phyloP scores from a whole-genome alignment of 30 jellyfish, hydroid and myxozoan species.

The Hydractinia echinata region DNA sequence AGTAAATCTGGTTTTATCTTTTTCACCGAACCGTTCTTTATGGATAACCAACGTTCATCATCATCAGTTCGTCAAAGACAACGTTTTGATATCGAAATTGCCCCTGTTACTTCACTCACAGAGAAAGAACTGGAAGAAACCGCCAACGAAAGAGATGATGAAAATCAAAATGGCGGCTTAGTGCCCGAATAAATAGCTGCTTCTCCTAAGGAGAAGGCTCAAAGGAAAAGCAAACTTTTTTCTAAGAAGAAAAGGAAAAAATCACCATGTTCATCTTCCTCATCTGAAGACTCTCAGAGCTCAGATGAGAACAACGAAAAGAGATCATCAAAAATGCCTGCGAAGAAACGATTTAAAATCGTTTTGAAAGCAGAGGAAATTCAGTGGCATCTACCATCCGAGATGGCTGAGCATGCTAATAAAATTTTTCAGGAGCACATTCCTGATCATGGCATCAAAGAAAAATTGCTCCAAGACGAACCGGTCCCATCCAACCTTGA shows the following conservation, averaged over 20 bases:
- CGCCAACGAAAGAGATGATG: background rate
- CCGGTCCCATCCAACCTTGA: conserved; percentile 2
- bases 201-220: background rate
- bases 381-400: background rate
- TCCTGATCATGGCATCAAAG: background rate
- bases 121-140: background rate
- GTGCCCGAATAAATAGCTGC: background rate
- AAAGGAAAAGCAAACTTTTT: background rate
- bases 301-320: background rate
- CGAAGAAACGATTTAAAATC: background rate
- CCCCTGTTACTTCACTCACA: background rate
- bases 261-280: background rate
- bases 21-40: too few species aligned
- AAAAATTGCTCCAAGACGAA: background rate
- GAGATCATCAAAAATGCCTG: background rate
- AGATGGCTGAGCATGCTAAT: background rate
- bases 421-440: background rate
- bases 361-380: background rate
- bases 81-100: background rate
- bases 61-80: background rate
- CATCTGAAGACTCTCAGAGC: background rate
- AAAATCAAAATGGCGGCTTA: background rate
- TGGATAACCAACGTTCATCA: background rate
- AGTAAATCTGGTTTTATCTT: too few species aligned
- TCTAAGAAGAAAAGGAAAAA: background rate